phyloP scores from a whole-genome alignment of 2,888 invertebrate species.

The Branchipolynoe longqiensis region DNA sequence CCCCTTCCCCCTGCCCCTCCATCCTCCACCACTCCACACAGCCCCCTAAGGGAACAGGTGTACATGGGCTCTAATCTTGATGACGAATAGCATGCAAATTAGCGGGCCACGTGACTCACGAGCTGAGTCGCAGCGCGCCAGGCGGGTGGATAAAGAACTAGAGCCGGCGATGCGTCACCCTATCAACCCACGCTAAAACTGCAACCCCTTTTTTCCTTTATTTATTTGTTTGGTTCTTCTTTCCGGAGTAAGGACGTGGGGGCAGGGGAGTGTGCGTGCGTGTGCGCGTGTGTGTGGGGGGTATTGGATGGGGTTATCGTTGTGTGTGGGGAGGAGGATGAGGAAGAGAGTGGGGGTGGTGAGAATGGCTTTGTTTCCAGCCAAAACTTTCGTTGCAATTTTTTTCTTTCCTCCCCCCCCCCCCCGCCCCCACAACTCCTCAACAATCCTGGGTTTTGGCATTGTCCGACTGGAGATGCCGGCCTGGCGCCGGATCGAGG shows the following conservation, averaged over 20 bases:
- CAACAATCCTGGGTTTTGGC: neutral
- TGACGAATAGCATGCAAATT: constrained; percentile 52
- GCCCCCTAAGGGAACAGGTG: neutral
- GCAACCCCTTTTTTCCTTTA: too few relatives aligned
- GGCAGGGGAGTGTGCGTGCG: neutral
- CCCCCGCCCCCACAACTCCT: neutral
- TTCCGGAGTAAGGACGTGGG: neutral
- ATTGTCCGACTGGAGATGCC: too few relatives aligned
- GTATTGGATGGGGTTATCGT: neutral
- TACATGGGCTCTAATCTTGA: constrained; percentile 33
- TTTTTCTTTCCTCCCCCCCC: neutral
- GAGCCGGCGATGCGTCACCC: constrained; percentile 30
- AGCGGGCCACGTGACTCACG: constrained; percentile 37
- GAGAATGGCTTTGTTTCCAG: neutral
- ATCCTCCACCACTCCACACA: neutral
- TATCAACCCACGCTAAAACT: constrained; percentile 1
- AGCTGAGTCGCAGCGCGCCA: constrained; percentile 9
- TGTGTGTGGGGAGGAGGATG: neutral
- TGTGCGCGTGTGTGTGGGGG: neutral
- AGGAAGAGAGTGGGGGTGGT: neutral
- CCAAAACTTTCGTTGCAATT: neutral
- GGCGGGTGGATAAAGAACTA: constrained; percentile 38
- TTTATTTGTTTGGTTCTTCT: too few relatives aligned
- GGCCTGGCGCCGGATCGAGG: too few relatives aligned
- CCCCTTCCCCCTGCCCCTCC: neutral